A percentile compares a stretch with the other conserved stretches of the same genome.
These are phyloP conservation scores for Himalopsyche tibetana DNA, from an alignment of 2,888 invertebrate species.

Conservation along the genomic window DNA sequence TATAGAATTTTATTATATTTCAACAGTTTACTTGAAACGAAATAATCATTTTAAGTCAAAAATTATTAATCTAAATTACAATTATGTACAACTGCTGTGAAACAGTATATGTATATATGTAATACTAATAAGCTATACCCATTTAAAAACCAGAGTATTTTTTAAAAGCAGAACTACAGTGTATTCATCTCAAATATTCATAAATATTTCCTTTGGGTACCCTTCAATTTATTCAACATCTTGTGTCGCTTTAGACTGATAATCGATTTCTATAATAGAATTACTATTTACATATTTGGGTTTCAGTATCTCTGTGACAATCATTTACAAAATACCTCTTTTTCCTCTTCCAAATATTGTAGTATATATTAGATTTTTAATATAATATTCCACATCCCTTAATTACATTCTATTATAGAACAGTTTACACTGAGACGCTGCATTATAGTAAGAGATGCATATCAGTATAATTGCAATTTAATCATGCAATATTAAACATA, in stretches of 20 bases:
- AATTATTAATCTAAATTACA: no score
- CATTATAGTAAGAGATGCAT: background rate
- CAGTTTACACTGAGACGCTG: background rate
- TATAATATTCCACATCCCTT: background rate
- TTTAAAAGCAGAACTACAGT: no score
- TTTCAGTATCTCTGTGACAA: background rate
- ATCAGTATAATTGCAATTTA: background rate
- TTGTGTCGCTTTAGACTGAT: background rate
- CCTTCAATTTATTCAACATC: conserved; percentile 9
- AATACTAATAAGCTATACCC: background rate
- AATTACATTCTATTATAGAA: background rate
- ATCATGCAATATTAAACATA: background rate
- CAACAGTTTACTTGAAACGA: no score
- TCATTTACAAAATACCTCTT: conserved; percentile 12
- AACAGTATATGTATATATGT: no score
- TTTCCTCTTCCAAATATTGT: background rate
- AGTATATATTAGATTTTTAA: background rate
- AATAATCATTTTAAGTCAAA: no score
- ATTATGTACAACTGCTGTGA: no score
- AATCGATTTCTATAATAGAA: background rate
- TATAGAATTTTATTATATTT: no score
- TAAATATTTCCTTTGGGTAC: background rate
- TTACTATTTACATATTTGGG: background rate
- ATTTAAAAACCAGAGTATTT: background rate
- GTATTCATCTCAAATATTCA: background rate